A percentile compares a stretch with the other conserved stretches of the same genome.
phyloP scores from a whole-genome alignment of 2,797 vertebrate genomes.

The Eremophila alpestris region DNA sequence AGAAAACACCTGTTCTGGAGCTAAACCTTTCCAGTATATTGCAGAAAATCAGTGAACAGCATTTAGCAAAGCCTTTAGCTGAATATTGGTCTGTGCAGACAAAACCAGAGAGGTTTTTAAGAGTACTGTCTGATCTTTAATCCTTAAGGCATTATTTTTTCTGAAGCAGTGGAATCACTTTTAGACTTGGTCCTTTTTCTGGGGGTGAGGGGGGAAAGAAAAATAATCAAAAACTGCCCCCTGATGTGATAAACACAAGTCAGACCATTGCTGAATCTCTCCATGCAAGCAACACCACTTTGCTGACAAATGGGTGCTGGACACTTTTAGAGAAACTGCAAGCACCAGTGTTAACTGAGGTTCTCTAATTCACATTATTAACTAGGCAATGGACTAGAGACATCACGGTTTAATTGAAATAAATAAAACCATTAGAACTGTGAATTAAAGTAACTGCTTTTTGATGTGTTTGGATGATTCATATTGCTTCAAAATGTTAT shows the following conservation, averaged over 20 bases:
- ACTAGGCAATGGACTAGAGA: slow-evolving; percentile 49
- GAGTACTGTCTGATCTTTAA: not conserved
- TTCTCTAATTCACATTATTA: slow-evolving; percentile 50
- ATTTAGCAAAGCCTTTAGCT: not conserved
- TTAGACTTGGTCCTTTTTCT: not conserved
- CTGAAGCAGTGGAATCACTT: not conserved
- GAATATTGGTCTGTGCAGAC: not conserved
- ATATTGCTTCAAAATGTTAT: slow-evolving; percentile 16
- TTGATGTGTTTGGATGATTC: slow-evolving; percentile 40
- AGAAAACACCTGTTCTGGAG: not conserved
- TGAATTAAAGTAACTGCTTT: slow-evolving; percentile 44
- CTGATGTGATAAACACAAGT: not conserved
- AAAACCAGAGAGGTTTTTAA: not conserved
- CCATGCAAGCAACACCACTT: not conserved
- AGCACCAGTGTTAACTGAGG: not conserved
- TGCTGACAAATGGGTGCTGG: not conserved
- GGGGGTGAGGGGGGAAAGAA: not conserved
- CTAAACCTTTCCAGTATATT: not conserved
- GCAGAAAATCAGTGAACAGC: not conserved
- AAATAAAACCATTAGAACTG: slow-evolving; percentile 38
- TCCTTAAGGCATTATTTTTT: not conserved
- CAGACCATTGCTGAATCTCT: not conserved
- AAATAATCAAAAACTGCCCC: not conserved
- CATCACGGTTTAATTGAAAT: slow-evolving; percentile 14
- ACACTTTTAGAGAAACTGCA: not conserved